Conservation (phyloP, 2,113 vertebrate genomes). For the Acrocephalus kingi region DNA sequence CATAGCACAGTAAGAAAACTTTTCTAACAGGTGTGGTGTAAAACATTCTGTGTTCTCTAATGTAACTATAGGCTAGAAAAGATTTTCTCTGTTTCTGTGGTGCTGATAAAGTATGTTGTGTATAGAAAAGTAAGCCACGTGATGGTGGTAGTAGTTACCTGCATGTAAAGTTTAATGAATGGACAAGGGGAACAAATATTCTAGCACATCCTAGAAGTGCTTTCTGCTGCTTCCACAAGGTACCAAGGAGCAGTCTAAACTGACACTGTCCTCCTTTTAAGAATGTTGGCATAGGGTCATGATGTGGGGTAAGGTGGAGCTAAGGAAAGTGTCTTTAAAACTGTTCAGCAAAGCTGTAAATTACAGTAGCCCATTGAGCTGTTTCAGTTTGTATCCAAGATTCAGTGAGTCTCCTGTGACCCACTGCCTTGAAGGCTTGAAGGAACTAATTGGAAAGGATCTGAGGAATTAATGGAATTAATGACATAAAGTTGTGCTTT, state of each 20-base stretch:
- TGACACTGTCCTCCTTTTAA: neutral
- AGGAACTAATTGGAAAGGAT: slow-evolving; percentile 32
- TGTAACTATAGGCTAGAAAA: neutral
- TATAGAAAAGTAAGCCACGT: neutral
- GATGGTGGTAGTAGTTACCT: neutral
- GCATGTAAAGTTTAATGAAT: neutral
- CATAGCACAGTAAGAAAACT: neutral
- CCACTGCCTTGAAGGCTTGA: neutral
- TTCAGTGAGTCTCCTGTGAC: neutral
- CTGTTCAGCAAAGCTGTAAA: neutral
- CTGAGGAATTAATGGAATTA: slow-evolving; percentile 15
- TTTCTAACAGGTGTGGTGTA: neutral
- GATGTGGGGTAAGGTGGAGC: neutral
- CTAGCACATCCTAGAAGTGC: neutral
- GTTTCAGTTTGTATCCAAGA: neutral
- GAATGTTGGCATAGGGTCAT: neutral
- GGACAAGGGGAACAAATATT: neutral
- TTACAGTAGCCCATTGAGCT: neutral
- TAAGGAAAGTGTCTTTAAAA: neutral
- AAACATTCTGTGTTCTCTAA: neutral
- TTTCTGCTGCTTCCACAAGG: neutral
- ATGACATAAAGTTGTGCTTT: neutral
- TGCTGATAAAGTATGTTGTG: neutral
- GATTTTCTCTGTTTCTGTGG: neutral
- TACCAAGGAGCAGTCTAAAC: neutral